Percentiles rank a stretch among this genome's conserved stretches.
Conservation (phyloP, 2,797 vertebrate genomes). For the Gallirallus australis region DNA sequence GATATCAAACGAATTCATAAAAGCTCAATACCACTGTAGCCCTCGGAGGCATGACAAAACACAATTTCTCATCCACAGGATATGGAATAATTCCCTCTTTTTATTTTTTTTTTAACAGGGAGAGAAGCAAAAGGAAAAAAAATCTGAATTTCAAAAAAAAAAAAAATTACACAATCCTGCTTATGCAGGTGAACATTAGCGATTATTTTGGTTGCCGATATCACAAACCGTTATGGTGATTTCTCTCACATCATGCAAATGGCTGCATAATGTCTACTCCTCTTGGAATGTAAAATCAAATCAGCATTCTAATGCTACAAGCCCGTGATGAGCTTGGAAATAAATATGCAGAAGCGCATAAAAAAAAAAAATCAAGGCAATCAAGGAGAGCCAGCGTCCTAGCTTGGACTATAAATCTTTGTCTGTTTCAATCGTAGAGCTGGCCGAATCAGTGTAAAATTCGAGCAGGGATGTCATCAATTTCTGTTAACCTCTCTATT, state of each 20-base stretch:
- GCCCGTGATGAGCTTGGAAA: slow-evolving; percentile 92
- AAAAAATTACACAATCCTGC: slow-evolving; percentile 64
- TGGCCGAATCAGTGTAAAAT: slow-evolving; percentile 97
- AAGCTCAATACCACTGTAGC: slow-evolving; percentile 81
- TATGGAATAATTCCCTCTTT: slow-evolving; percentile 80
- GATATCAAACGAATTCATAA: slow-evolving; percentile 89
- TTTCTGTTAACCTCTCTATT: slow-evolving; percentile 99
- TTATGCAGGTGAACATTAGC: slow-evolving; percentile 80
- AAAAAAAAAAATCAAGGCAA: slow-evolving; percentile 89
- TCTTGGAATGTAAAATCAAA: slow-evolving; percentile 93
- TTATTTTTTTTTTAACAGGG: slow-evolving; percentile 51
- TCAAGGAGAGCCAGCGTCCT: slow-evolving; percentile 90
- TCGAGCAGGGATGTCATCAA: slow-evolving; percentile 98
- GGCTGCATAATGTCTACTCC: slow-evolving; percentile 83
- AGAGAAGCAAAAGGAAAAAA: slow-evolving; percentile 69
- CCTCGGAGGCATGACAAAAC: slow-evolving; percentile 91
- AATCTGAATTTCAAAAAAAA: slow-evolving; percentile 78
- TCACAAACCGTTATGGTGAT: slow-evolving; percentile 82
- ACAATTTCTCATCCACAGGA: slow-evolving; percentile 84
- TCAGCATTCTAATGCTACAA: slow-evolving; percentile 94
- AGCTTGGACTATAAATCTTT: slow-evolving; percentile 98
- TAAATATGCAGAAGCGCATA: slow-evolving; percentile 94
- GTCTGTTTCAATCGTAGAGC: slow-evolving; percentile 97
- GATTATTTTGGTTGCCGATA: slow-evolving; percentile 76
- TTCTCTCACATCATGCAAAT: slow-evolving; percentile 88